Percentiles rank a stretch among this genome's conserved stretches.
phyloP scores from a whole-genome alignment of 2,113 vertebrate species.

The Mastomys coucha region DNA sequence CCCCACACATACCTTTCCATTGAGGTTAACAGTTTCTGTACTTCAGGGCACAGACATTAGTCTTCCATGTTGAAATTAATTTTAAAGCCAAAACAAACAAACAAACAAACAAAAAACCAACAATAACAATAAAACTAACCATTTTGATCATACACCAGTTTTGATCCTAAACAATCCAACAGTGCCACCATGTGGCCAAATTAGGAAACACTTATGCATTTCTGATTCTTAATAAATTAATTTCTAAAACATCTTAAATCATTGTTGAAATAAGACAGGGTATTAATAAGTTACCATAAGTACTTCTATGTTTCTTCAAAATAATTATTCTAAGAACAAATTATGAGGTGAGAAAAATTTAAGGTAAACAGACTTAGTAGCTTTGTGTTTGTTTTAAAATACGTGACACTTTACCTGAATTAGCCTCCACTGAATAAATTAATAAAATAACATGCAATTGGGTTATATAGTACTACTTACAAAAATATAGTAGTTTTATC shows the following conservation, averaged over 20 bases:
- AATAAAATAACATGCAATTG: background rate
- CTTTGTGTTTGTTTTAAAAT: background rate
- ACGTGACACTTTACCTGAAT: background rate
- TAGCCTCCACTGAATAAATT: background rate
- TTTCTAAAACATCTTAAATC: background rate
- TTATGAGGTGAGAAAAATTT: background rate
- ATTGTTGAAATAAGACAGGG: background rate
- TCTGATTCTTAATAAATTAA: background rate
- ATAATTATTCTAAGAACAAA: background rate
- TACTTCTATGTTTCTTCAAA: background rate
- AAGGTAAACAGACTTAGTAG: background rate
- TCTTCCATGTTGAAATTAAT: background rate
- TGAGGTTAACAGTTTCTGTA: background rate
- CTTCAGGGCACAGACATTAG: background rate
- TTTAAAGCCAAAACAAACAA: background rate
- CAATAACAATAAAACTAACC: background rate
- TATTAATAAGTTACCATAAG: background rate
- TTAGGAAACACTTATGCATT: background rate
- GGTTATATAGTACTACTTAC: background rate
- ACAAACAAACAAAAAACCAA: background rate
- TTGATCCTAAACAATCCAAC: slow-evolving; percentile 9
- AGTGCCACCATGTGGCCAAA: slow-evolving; percentile 47
- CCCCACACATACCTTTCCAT: background rate
- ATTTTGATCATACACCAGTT: background rate
- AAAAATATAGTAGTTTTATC: background rate